Percentiles rank a stretch among this genome's conserved stretches.
Evolutionary conservation across 2,888 invertebrate species (phyloP).

Genomic region (Cloeon dipterum): DNA sequence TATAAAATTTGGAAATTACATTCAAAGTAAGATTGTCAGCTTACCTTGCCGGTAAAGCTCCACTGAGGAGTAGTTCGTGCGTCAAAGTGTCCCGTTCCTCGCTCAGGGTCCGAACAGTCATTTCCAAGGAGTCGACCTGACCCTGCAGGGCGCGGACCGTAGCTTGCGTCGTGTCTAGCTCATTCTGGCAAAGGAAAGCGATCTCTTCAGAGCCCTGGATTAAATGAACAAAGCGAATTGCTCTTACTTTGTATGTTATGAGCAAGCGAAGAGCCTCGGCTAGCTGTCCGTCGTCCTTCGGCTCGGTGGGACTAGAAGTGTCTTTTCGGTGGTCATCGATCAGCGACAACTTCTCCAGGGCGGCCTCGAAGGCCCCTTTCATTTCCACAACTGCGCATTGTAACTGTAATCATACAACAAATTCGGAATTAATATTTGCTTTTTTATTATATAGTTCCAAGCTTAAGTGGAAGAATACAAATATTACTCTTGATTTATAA

Average conservation of each 20-base stretch:
- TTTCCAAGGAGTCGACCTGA: neutral
- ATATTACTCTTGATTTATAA: no score
- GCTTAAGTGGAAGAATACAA: no score
- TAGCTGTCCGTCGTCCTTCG: conserved; percentile 13
- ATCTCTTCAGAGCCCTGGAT: no score
- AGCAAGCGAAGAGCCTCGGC: conserved; percentile 13
- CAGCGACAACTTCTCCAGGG: conserved; percentile 13
- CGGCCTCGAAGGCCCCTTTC: conserved; percentile 14
- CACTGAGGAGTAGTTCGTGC: conserved; percentile 1
- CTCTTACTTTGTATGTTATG: conserved; percentile 12
- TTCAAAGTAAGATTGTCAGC: no score
- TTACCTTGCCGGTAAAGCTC: neutral
- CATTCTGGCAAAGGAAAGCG: no score
- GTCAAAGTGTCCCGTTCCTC: neutral
- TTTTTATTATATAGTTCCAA: no score
- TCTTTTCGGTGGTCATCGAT: conserved; percentile 11
- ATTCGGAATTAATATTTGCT: no score
- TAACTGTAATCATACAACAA: conserved; percentile 10
- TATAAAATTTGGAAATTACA: no score
- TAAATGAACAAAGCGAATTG: neutral
- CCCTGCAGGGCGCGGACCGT: neutral
- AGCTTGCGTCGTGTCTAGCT: neutral
- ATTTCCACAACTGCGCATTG: conserved; percentile 14
- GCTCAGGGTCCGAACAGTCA: neutral
- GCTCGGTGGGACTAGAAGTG: conserved; percentile 11